Evolutionary conservation across 2,113 vertebrate species (phyloP), one percentile per base, ranked within the genome.

Genomic region (Ptilorrhoa leucosticta): DNA sequence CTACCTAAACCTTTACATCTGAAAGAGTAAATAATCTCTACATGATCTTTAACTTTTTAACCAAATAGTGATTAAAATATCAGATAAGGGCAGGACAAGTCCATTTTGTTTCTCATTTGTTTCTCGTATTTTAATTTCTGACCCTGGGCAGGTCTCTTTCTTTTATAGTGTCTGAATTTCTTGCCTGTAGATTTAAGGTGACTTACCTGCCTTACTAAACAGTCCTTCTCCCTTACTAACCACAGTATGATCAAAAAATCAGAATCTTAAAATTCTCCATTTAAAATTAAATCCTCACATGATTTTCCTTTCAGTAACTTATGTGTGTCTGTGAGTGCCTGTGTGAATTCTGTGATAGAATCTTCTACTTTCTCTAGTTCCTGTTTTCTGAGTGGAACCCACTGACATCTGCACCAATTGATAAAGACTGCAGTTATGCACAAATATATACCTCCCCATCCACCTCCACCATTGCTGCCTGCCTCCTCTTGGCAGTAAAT

Each of bases 81-180:
- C 8, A 60, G 2, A 35, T 54, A 64, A 79, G 33, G 9, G 11
- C 23, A 87, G 33, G 8, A 54, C 7, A 79, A 5, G 6, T 47
- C 20, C 22, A 7, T 2, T 50, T 40, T 51, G 3, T 33, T 60
- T 30, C 13, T 40, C 9, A 21, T 63, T 63, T 63, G 5, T 71
- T 79, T 64, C 6, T 80, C 26, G 27, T 26, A 73, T 60, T 83
- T 82, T 28, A 40, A 17, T 22, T 84, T 51, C 12, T 73, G 33
- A 40, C 4, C 4, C 11, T 57, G 14, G 12, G 3, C 8, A 27
- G 1, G 35, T 69, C 2, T 8, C 6, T 35, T 23, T 8, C 8
- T 87, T 65, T 73, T 27, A 37, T 18, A 51, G 8, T 19, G 17
- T 7, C 24, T 2, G 2, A 6, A 51, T 71, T 66, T 76, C 19